Conservation (phyloP, 1,140 invertebrate genomes). For the Nasonia vitripennis region DNA sequence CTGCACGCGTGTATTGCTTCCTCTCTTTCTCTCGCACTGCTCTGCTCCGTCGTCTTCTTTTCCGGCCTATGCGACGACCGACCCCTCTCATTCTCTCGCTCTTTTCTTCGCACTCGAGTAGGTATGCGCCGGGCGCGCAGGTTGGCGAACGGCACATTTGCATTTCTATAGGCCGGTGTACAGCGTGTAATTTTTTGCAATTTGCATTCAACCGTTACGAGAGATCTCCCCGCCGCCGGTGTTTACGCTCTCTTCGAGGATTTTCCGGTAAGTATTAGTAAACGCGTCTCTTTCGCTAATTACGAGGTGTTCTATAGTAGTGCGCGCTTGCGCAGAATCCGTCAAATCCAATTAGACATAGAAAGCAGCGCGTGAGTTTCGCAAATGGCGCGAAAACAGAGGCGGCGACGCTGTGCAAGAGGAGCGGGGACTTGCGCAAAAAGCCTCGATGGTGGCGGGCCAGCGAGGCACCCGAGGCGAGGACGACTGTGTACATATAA, state of each 20-base stretch:
- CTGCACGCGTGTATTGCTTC: conserved; percentile 49
- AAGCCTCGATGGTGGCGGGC: neutral
- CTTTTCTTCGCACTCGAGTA: conserved; percentile 48
- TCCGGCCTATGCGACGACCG: conserved; percentile 11
- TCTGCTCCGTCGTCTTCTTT: conserved; percentile 34
- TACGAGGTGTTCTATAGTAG: neutral
- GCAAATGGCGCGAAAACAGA: conserved; percentile 59
- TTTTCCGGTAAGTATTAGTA: neutral
- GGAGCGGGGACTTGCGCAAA: conserved; percentile 58
- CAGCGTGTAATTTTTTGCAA: conserved; percentile 9
- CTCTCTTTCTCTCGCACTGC: neutral
- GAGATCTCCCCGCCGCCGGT: conserved; percentile 21
- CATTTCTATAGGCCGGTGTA: neutral
- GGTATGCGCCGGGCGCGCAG: neutral
- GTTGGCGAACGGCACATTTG: neutral
- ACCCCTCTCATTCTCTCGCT: conserved; percentile 43
- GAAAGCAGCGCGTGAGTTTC: conserved; percentile 71
- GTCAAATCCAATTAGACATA: conserved; percentile 71
- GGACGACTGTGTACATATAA: neutral
- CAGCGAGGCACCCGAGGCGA: neutral
- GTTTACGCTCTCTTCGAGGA: conserved; percentile 8
- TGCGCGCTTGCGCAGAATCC: conserved; percentile 62
- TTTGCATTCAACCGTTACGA: conserved; percentile 12
- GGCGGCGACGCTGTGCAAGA: neutral
- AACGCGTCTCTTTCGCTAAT: neutral